These are phyloP conservation scores for Zaprionus vittiger DNA, from an alignment of 1,140 invertebrate genomes.

Conservation along the genomic window DNA sequence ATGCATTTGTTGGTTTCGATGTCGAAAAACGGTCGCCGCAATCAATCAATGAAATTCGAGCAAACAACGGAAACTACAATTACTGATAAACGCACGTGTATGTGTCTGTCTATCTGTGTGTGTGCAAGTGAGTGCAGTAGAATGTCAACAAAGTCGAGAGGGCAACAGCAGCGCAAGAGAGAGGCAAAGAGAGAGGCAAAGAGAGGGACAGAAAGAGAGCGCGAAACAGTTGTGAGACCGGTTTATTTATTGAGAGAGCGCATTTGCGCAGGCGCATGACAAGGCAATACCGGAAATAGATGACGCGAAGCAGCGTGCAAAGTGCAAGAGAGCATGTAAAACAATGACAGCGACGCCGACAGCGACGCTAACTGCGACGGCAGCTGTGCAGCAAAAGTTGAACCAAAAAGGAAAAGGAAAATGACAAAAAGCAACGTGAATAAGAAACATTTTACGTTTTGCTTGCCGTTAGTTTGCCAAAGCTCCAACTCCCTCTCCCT, in stretches of 20 bases:
- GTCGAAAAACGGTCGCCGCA: slow-evolving; percentile 38
- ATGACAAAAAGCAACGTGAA: slow-evolving; percentile 46
- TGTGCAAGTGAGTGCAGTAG: slow-evolving; percentile 46
- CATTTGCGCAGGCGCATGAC: slow-evolving; percentile 43
- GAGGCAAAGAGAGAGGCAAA: slow-evolving; percentile 16
- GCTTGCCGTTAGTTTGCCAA: slow-evolving; percentile 38
- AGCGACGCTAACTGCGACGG: neutral
- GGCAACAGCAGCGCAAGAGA: slow-evolving; percentile 1
- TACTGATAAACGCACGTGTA: slow-evolving; percentile 35
- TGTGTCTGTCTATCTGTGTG: neutral
- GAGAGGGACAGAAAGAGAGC: slow-evolving; percentile 19
- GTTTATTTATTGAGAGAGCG: slow-evolving; percentile 27
- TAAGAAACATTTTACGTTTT: slow-evolving; percentile 48
- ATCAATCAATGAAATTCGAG: slow-evolving; percentile 62
- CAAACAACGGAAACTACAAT: slow-evolving; percentile 46
- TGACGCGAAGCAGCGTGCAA: slow-evolving; percentile 47
- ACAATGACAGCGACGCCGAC: neutral
- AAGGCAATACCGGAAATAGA: slow-evolving; percentile 47
- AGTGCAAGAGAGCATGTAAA: slow-evolving; percentile 31
- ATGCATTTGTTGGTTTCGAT: slow-evolving; percentile 19
- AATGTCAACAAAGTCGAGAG: slow-evolving; percentile 64
- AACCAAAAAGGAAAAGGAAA: slow-evolving; percentile 22
- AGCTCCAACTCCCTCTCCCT: neutral
- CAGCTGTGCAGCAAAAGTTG: slow-evolving; percentile 26
- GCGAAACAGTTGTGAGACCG: slow-evolving; percentile 33